Base-by-base conservation (phyloP, 2,888 invertebrate species). In the Cloeon dipterum region DNA sequence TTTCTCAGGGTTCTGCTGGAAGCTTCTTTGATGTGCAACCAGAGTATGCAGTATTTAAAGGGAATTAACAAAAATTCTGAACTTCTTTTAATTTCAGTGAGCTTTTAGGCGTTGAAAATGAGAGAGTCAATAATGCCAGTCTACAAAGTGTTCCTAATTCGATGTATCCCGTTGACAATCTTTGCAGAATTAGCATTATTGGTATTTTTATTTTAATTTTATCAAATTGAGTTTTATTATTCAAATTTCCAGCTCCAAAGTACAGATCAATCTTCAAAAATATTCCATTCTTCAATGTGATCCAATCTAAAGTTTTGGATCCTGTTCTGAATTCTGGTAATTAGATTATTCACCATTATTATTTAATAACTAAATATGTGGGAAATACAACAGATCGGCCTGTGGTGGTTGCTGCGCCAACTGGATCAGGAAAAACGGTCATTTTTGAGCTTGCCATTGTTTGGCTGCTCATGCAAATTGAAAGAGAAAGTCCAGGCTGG, bases 381-480 rank as follows among this genome's bases (percentile, higher is more conserved):
- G 40, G 16, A 3, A 5, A 14, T 4, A 34, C 26, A 26, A 26
- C 54, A 66, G 77, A 79, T 54, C 65, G 66, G 48, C 68, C 77
- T 1, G 51, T 82, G 41, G 76, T 78, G 7, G 62, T 82, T 2
- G 72, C 76, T 42, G 76, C 82, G 1, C 82, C 82, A 0, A 83
- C 82, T 3, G 82, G 81, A 2, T 77, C 79, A 2, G 83, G 82
- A 3, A 83, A 83, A 57, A 83, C 82, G 0, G 74, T 68, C 17
- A 57, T 81, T n/a, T 79, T 82, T 55, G 82, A 83, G 61, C 59
- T 83, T 54, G 77, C 79, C 1, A 72, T 83, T 40, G 59, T 78
- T 1, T 62, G 70, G 39, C 51, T 75, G 21, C 52, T 81, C 5
- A 66, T 68, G 55, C 57, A 63, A 26, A 48, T 63, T 26, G 63